A percentile compares a stretch with the other conserved stretches of the same genome.
phyloP scores from a whole-genome alignment of 2,888 invertebrate species.

The Conomelus anceps region DNA sequence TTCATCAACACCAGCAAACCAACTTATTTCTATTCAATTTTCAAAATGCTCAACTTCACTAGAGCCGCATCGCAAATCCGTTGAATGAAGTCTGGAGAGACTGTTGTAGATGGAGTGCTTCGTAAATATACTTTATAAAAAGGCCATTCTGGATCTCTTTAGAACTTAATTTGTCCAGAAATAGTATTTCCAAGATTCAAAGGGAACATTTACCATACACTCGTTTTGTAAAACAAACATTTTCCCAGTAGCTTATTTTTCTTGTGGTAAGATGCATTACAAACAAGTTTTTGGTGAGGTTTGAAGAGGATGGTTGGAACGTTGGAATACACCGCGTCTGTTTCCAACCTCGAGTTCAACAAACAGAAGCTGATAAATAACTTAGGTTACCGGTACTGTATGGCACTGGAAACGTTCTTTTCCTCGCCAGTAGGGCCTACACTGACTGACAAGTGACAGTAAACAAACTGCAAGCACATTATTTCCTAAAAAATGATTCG shows the following conservation, averaged over 20 bases:
- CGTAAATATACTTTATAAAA: neutral
- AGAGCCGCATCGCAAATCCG: no score
- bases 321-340: no score
- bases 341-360: neutral
- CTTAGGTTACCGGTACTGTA: no score
- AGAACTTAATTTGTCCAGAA: neutral
- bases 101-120: neutral
- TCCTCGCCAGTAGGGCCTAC: neutral
- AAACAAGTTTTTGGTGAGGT: neutral
- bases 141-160: neutral
- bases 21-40: no score
- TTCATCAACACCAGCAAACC: no score
- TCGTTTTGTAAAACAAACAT: neutral
- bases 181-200: neutral
- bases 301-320: neutral
- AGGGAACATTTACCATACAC: neutral
- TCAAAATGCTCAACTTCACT: no score
- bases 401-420: neutral
- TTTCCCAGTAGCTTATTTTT: neutral
- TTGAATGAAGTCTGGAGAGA: neutral
- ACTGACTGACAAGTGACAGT: neutral
- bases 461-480: neutral
- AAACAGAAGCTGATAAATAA: neutral
- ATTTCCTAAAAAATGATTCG: neutral
- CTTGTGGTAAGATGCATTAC: neutral